phyloP scores from a whole-genome alignment of 2,888 invertebrate species.

The Drosophila aldrichi region DNA sequence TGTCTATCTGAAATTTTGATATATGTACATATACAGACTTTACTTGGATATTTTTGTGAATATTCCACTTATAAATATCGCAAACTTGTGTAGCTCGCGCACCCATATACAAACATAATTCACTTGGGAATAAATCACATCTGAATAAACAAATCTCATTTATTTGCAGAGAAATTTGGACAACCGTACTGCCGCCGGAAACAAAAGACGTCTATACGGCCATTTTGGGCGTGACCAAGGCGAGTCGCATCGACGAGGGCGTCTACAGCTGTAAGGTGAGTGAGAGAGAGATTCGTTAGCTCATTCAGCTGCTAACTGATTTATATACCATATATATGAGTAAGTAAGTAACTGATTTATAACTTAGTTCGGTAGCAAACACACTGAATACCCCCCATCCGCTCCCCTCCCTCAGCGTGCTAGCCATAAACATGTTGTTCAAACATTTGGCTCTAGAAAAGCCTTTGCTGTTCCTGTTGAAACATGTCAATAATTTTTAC shows the following conservation, averaged over 20 bases:
- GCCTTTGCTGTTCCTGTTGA: conserved; percentile 17
- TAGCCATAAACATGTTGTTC: conserved; percentile 57
- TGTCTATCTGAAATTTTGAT: no score
- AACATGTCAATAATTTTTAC: conserved; percentile 68
- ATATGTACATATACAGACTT: no score
- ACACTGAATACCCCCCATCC: no score
- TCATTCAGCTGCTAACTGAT: conserved; percentile 33
- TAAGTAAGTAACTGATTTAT: conserved; percentile 57
- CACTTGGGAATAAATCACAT: background rate
- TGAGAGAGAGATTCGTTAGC: conserved; percentile 80
- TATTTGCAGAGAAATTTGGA: conserved; percentile 89
- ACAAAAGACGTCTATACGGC: conserved; percentile 87
- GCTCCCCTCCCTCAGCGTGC: conserved; percentile 11
- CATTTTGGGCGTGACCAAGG: conserved; percentile 90
- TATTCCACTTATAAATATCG: no score
- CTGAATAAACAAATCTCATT: background rate
- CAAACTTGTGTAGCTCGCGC: no score
- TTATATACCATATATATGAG: conserved; percentile 11
- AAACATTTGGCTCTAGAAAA: conserved; percentile 20
- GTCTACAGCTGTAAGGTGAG: conserved; percentile 91
- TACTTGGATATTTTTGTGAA: no score
- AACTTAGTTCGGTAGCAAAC: conserved; percentile 45
- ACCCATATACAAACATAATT: background rate
- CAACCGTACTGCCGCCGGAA: conserved; percentile 86
- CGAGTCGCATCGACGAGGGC: conserved; percentile 90